Base-by-base conservation (phyloP, 2,797 vertebrate genomes). In the Acestrorhynchus altus region DNA sequence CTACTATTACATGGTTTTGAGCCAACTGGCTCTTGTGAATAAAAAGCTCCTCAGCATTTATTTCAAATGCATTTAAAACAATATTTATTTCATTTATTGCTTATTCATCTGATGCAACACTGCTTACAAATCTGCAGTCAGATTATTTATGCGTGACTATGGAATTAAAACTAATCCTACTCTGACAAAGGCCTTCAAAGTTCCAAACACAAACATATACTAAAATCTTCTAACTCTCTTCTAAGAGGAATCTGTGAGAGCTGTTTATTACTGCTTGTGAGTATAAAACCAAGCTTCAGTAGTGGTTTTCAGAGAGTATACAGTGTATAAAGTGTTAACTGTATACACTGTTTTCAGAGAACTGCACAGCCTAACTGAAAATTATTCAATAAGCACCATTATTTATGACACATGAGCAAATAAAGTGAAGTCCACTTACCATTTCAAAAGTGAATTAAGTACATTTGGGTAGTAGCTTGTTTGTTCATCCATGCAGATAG, bases 61-160 rank as follows among this genome's bases (percentile, higher is more conserved):
- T 42, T 42, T 47, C 46, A 2, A 47, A n/a, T n/a, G n/a, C n/a
- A n/a, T n/a, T n/a, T n/a, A n/a, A n/a, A n/a, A n/a, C n/a, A n/a
- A n/a, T n/a, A n/a, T n/a, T n/a, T n/a, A n/a, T n/a, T n/a, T n/a
- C n/a, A n/a, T n/a, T n/a, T n/a, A n/a, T n/a, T n/a, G n/a, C n/a
- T 11, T 51, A n/a, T 15, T 46, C 16, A 56, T 12, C 22, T 56
- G 52, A 8, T 47, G 24, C 26, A 73, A 51, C 40, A 66, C 47
- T 57, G 56, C 31, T 4, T 40, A n/a, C n/a, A 68, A 74, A 74
- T 64, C 28, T 70, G n/a, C 18, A 78, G 39, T 54, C 60, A 57
- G 81, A 87, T 89, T 81, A 87, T 76, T 74, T 78, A 60, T 20
- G 6, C 75, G 44, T 70, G 73, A 79, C 56, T 59, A 22, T 52